Evolutionary conservation across 2,113 vertebrate species (phyloP), one percentile per base, ranked within the genome.

Genomic region (Larimichthys polyactis): DNA sequence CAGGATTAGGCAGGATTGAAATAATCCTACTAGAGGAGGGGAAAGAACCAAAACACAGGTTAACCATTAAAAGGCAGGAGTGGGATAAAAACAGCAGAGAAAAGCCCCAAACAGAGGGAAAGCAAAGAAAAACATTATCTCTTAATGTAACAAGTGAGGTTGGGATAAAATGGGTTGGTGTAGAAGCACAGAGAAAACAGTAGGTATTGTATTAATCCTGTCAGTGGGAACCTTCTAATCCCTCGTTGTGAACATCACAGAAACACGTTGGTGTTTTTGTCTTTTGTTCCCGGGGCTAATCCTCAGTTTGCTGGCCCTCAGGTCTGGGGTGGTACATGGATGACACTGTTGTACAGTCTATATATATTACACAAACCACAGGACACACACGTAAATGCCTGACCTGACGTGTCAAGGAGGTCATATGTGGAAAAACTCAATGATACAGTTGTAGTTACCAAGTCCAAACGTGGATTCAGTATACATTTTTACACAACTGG

Each of bases 121-220:
- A 72, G 57, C 48, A 67, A 79, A 84, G 49, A 66, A 88, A 88
- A 88, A 73, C 68, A 91, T 83, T 65, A 89, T 87, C 71, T 85
- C 22, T 78, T 87, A 88, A 89, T 88, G 78, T 89, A 88, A 81
- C 46, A 83, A 79, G 77, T 40, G 58, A 67, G 75, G 78, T 75
- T 75, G 20, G 83, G 85, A 88, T 81, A 74, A 90, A 83, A 62
- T 20, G 44, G 80, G 75, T 81, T 88, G 60, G 76, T 75, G 81
- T 75, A 55, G 73, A 87, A 85, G 72, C 80, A 89, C 54, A 78
- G 71, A 70, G 59, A 69, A 85, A 88, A 86, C 85, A 82, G 72
- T 85, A 83, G 88, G 89, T 89, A 93, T 92, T 91, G 86, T 91
- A 92, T 94, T 94, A 94, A 94, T 94, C 93, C 87, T 85, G 89